phyloP scores from a whole-genome alignment of 2,113 vertebrate species.

The Pelecanus crispus region DNA sequence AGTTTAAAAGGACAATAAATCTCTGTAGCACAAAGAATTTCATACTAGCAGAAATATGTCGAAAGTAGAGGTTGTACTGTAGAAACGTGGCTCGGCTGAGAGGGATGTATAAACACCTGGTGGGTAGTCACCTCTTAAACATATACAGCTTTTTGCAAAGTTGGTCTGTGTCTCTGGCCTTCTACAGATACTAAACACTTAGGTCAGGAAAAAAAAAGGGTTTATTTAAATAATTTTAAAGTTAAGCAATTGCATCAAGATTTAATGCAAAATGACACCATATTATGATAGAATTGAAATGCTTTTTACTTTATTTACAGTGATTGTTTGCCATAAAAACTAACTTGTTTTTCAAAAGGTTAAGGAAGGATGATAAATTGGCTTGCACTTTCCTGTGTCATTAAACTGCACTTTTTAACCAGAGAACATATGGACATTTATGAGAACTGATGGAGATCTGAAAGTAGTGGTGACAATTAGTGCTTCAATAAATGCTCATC shows the following conservation, averaged over 20 bases:
- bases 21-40: neutral
- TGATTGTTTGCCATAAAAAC: constrained; percentile 47
- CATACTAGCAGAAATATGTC: neutral
- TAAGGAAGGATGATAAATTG: constrained; percentile 78
- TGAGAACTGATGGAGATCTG: constrained; percentile 56
- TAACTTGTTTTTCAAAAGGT: constrained; percentile 60
- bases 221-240: neutral
- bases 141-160: neutral
- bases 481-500: constrained; percentile 74
- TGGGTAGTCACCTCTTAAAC: neutral
- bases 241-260: neutral
- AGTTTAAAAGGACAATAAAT: neutral
- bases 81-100: neutral
- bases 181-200: neutral
- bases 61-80: neutral
- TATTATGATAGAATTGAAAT: constrained; percentile 23
- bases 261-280: neutral
- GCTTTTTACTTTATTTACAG: constrained; percentile 42
- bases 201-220: neutral
- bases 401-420: constrained; percentile 76
- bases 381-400: constrained; percentile 77
- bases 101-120: neutral
- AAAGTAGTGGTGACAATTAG: constrained; percentile 76
- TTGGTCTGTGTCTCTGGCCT: neutral
- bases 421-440: constrained; percentile 70